Evolutionary conservation across 2,113 vertebrate species (phyloP).

Genomic region (Narcine bancroftii): DNA sequence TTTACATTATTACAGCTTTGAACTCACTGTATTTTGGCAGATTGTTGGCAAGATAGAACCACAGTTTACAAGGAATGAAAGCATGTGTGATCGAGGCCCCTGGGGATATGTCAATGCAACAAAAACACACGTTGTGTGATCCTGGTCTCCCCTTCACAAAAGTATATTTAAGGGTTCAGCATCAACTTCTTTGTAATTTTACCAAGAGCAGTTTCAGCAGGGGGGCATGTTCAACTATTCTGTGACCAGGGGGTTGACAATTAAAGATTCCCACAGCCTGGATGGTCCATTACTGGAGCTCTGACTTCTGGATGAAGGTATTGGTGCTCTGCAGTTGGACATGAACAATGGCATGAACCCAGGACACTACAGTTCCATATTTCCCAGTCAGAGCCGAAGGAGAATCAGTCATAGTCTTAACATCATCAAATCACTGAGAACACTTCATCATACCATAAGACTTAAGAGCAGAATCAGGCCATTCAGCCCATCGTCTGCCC

Average conservation of each 20-base stretch:
- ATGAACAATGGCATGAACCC: too few species aligned
- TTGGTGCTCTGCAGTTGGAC: too few species aligned
- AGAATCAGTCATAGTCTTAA: neutral
- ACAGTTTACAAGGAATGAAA: constrained; percentile 16
- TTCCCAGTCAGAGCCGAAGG: neutral
- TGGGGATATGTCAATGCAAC: neutral
- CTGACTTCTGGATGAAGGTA: too few species aligned
- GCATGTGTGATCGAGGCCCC: neutral
- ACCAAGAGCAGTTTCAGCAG: neutral
- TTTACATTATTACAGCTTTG: constrained; percentile 33
- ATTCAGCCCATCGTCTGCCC: too few species aligned
- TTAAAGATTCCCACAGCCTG: neutral
- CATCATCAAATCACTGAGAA: neutral
- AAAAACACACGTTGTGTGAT: neutral
- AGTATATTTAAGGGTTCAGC: neutral
- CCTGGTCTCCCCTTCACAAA: neutral
- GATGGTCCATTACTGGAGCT: neutral
- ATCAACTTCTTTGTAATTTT: neutral
- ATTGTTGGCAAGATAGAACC: constrained; percentile 28
- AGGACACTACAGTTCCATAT: neutral
- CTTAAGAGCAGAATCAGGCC: too few species aligned
- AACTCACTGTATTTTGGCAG: constrained; percentile 11
- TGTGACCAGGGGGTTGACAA: neutral
- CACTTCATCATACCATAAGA: too few species aligned
- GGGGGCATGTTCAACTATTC: neutral